phyloP scores from a whole-genome alignment of 2,797 vertebrate genomes.

The Galaxias olidus region DNA sequence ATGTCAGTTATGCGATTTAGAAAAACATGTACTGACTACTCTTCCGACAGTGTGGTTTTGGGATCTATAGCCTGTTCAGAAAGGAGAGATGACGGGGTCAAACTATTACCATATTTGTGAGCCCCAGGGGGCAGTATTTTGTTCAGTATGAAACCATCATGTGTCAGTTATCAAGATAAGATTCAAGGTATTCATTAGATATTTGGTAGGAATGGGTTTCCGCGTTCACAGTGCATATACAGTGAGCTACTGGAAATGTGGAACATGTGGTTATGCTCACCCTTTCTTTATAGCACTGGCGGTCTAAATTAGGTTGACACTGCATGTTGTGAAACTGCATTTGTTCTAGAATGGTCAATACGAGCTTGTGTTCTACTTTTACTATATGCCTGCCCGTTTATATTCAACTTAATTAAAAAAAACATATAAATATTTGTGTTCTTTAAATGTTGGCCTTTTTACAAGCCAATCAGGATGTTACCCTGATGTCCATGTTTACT shows the following conservation, averaged over 20 bases:
- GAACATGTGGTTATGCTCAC: constrained; percentile 25
- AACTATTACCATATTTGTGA: constrained; percentile 50
- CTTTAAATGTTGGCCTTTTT: constrained; percentile 62
- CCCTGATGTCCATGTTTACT: constrained; percentile 79
- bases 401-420: constrained; percentile 50
- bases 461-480: constrained; percentile 66
- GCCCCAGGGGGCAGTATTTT: constrained; percentile 35
- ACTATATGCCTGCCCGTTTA: constrained; percentile 73
- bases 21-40: neutral
- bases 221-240: constrained; percentile 36
- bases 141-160: constrained; percentile 43
- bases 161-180: constrained; percentile 25
- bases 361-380: constrained; percentile 70
- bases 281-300: constrained; percentile 36
- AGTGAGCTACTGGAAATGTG: constrained; percentile 28
- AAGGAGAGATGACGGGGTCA: constrained; percentile 52
- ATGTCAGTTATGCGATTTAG: constrained; percentile 10
- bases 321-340: constrained; percentile 77
- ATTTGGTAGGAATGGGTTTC: constrained; percentile 36
- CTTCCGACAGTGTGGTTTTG: constrained; percentile 9
- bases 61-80: constrained; percentile 34
- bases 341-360: constrained; percentile 67
- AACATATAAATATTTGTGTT: constrained; percentile 35
- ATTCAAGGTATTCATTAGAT: constrained; percentile 55
- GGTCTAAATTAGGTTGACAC: constrained; percentile 51